phyloP scores from a whole-genome alignment of 2,113 vertebrate species.

The Zootoca vivipara region DNA sequence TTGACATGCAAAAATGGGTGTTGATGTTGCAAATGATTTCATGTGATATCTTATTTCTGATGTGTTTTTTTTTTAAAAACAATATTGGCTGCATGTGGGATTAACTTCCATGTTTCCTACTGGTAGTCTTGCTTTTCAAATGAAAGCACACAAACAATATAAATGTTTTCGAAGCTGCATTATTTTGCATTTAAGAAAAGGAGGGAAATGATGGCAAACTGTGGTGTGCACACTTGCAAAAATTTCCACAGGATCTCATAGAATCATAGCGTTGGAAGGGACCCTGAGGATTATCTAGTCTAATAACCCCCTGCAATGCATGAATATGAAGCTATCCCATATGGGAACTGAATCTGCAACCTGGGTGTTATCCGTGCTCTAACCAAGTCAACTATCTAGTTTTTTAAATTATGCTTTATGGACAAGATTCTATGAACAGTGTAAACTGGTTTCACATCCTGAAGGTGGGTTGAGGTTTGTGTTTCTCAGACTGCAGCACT shows the following conservation, averaged over 20 bases:
- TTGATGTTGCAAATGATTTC: not conserved
- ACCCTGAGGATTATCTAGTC: too few species aligned
- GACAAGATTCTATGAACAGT: not conserved
- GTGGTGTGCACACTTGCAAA: not conserved
- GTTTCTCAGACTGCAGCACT: too few species aligned
- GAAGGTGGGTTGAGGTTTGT: too few species aligned
- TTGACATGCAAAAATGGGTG: slow-evolving; percentile 33
- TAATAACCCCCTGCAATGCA: too few species aligned
- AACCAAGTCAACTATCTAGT: too few species aligned
- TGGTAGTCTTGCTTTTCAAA: not conserved
- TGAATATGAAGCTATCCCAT: too few species aligned
- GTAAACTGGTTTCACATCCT: not conserved
- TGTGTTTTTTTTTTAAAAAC: slow-evolving; percentile 8
- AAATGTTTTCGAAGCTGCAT: not conserved
- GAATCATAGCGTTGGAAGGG: too few species aligned
- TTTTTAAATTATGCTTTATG: not conserved
- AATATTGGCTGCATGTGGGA: not conserved
- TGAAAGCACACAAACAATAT: not conserved
- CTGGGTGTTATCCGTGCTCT: too few species aligned
- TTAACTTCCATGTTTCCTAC: not conserved
- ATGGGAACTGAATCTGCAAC: too few species aligned
- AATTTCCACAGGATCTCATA: not conserved
- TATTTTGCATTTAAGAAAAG: not conserved
- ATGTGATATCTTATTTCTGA: slow-evolving; percentile 26
- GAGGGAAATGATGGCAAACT: not conserved